Evolutionary conservation across 2,113 vertebrate species (phyloP).

Genomic region (Erinaceus europaeus): DNA sequence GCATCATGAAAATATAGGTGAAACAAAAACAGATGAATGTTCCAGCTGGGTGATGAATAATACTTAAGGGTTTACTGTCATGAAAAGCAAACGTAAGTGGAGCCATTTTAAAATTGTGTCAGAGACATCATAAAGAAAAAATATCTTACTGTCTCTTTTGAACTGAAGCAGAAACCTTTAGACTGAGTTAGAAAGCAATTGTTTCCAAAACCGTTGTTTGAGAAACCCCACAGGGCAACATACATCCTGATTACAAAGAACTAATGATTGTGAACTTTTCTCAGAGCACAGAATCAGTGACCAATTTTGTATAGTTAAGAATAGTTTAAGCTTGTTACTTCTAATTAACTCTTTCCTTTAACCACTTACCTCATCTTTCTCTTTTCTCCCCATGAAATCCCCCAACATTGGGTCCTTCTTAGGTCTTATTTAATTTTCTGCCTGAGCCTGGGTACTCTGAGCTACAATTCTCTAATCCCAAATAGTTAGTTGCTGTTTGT

Average conservation of each 20-base stretch:
- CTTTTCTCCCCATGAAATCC: not conserved
- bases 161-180: not conserved
- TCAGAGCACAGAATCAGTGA: too few relatives aligned
- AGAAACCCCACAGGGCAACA: not conserved
- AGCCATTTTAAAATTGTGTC: not conserved
- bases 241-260: not conserved
- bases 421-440: not conserved
- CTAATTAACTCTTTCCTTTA: too few relatives aligned
- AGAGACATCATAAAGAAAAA: not conserved
- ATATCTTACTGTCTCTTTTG: not conserved
- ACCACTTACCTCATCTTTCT: not conserved
- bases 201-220: not conserved
- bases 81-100: not conserved
- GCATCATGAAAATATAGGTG: rapidly evolving
- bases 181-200: not conserved
- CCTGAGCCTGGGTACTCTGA: not conserved
- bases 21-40: not conserved
- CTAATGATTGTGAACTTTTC: not conserved
- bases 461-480: not conserved
- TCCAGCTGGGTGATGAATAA: not conserved
- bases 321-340: too few relatives aligned
- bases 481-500: not conserved
- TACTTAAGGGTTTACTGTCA: not conserved
- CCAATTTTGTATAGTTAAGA: too few relatives aligned
- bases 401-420: too few relatives aligned